Conservation (phyloP, 64 coral and sea anemone genomes). For the Actinia equina region DNA sequence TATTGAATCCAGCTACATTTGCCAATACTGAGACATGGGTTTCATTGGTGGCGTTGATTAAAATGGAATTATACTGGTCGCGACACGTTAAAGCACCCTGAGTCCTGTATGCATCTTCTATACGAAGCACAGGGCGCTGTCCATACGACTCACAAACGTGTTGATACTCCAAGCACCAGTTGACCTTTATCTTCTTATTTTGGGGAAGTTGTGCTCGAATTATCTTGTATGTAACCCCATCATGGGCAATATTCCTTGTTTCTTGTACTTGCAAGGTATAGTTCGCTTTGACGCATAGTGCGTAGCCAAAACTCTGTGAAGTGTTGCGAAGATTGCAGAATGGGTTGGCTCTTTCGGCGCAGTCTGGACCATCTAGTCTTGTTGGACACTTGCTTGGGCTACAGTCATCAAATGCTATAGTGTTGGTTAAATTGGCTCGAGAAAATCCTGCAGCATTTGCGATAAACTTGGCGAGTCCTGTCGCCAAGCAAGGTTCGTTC, state of each 20-base stretch:
- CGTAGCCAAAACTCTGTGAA: not conserved
- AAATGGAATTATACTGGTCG: not conserved
- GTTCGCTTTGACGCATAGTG: not conserved
- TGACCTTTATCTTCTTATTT: not conserved
- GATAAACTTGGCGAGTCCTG: not conserved
- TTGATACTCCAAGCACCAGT: not conserved
- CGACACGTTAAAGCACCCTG: not conserved
- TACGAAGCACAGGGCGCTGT: not conserved
- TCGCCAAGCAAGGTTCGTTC: not conserved
- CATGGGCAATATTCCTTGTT: not conserved
- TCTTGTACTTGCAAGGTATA: not conserved
- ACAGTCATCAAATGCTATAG: constrained; percentile 6
- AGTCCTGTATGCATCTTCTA: not conserved
- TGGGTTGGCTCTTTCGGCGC: not conserved
- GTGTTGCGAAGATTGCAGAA: not conserved
- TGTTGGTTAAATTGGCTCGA: not conserved
- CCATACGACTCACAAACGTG: not conserved
- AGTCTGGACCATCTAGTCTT: not conserved
- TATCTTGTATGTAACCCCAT: not conserved
- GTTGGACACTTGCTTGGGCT: not conserved
- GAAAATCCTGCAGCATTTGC: constrained; percentile 13
- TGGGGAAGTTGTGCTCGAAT: not conserved
- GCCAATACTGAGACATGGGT: not conserved
- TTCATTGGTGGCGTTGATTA: not conserved
- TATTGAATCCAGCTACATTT: not conserved